Evolutionary conservation across 2,113 vertebrate species (phyloP), one percentile per base, ranked within the genome.

Genomic region (Xyliphius kryptos): DNA sequence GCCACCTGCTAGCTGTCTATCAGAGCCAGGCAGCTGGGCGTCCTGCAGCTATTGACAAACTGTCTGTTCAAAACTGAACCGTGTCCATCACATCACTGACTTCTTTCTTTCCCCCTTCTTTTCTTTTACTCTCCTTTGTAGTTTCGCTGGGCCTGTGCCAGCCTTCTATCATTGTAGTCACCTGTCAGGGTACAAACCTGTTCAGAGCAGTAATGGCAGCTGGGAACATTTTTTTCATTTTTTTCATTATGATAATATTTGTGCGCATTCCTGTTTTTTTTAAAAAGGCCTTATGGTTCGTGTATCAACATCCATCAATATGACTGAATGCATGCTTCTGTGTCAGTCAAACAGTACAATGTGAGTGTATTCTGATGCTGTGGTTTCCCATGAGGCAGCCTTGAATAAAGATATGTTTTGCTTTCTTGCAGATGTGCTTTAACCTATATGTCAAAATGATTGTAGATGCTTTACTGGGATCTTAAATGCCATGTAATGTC

Each of bases 1-100:
- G 80, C 86, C 90, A 90, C 85, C 90, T 87, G 88, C 84, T 84
- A 78, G 86, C 86, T 89, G 89, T 87, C 87, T 88, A 81, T 90
- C 88, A 87, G 81, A 71, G 61, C 47, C 67, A 74, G 52, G 60
- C 61, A 65, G 71, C 61, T 59, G 68, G 65, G 61, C 54, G 68
- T 89, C 88, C 84, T 55, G 74, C 77, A 86, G 89, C 87, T 88
- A 87, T 86, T 80, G 80, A 87, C 78, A 80, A 83, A 85, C 77
- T 84, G 82, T 87, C 82, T 77, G 72, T 66, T 61, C 81, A 76
- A 81, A 80, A 85, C 83, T 81, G 85, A 91, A 76, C 81, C 75
- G 72, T 81, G 75, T 79, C 80, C 82, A 85, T 90, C 85, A 88
- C 71, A 57, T 54, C 69, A 62, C 71, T 53, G 51, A 60, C 63